Conservation (phyloP, 2,113 vertebrate species). For the Pipra filicauda region DNA sequence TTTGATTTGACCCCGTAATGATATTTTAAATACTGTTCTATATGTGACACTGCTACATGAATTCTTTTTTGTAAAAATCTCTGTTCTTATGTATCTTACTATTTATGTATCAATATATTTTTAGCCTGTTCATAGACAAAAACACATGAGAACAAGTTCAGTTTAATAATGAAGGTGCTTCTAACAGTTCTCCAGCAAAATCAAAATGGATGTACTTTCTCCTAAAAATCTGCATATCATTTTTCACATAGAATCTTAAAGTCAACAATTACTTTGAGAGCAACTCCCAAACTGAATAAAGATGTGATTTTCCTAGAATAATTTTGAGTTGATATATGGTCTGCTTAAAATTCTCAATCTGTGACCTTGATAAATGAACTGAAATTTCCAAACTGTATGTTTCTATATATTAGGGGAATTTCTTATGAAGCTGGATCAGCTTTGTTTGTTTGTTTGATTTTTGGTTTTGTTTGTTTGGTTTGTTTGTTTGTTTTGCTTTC, state of each 20-base stretch:
- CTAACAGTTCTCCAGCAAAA: neutral
- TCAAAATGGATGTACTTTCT: neutral
- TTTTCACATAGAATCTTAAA: neutral
- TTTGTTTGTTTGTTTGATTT: neutral
- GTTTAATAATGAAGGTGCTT: neutral
- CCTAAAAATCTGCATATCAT: neutral
- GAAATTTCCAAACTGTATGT: neutral
- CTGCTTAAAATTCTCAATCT: slow-evolving; percentile 38
- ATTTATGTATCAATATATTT: neutral
- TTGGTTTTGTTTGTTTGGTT: neutral
- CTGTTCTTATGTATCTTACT: neutral
- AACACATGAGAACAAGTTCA: neutral
- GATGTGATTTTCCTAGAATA: slow-evolving; percentile 2
- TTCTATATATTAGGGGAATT: neutral
- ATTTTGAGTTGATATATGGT: slow-evolving; percentile 16
- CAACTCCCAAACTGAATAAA: neutral
- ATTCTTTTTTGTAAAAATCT: neutral
- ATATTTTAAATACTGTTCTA: neutral
- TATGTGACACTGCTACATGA: neutral
- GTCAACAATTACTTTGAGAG: slow-evolving; percentile 3
- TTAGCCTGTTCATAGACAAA: neutral
- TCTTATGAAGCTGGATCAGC: neutral
- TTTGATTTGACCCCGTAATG: neutral
- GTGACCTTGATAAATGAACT: slow-evolving; percentile 8
- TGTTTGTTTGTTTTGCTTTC: neutral